Percentiles rank a stretch among this genome's conserved stretches.
Conservation (phyloP, 1,140 invertebrate species). For the Eufriesea mexicana region DNA sequence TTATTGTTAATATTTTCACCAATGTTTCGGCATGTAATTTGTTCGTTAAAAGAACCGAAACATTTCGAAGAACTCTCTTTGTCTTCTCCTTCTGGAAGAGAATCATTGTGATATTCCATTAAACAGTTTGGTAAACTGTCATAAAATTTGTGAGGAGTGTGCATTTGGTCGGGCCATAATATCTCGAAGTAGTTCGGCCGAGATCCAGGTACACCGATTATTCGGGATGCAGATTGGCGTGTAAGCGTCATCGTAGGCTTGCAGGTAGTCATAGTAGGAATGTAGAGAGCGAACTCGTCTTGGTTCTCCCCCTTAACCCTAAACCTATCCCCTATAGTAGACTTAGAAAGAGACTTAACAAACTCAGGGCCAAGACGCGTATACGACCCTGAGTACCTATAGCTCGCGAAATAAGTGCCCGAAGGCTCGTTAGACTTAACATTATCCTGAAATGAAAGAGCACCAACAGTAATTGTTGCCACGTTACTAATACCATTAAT, state of each 20-base stretch:
- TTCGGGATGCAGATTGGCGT: conserved; percentile 81
- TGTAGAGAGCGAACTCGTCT: conserved; percentile 79
- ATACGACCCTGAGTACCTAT: conserved; percentile 51
- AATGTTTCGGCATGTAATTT: conserved; percentile 3
- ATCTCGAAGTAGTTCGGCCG: conserved; percentile 68
- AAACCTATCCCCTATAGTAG: conserved; percentile 77
- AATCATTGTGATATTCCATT: conserved; percentile 23
- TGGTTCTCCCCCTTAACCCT: conserved; percentile 77
- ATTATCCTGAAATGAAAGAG: conserved; percentile 83
- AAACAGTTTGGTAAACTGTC: conserved; percentile 16
- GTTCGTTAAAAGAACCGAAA: conserved; percentile 33
- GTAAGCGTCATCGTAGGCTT: conserved; percentile 83
- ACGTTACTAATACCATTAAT: conserved; percentile 82
- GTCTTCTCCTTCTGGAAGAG: conserved; percentile 26
- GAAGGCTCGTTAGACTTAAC: conserved; percentile 81
- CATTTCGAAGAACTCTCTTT: background rate
- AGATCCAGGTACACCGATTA: conserved; percentile 81
- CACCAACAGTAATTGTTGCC: conserved; percentile 83
- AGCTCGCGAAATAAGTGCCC: conserved; percentile 80
- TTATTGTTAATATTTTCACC: background rate
- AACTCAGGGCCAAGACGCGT: conserved; percentile 37
- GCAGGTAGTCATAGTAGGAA: conserved; percentile 82
- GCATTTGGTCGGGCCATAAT: conserved; percentile 68
- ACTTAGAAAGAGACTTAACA: conserved; percentile 80
- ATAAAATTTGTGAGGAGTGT: conserved; percentile 59